Percentiles rank a stretch among this genome's conserved stretches.
phyloP scores from a whole-genome alignment of 1,140 invertebrate genomes.

The Heliconius eleuchia region DNA sequence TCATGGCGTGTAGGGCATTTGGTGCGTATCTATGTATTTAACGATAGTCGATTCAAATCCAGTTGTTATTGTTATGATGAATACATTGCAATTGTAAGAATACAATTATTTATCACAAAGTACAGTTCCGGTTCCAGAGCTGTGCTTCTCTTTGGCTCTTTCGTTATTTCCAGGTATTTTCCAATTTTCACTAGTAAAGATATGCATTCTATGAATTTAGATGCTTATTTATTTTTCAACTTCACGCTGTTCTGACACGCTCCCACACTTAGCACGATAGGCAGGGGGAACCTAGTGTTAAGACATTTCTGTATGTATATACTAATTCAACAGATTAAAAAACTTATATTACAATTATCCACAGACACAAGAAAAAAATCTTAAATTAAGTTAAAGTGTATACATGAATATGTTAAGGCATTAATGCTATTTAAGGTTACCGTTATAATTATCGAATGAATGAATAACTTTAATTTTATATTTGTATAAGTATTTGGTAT shows the following conservation, averaged over 20 bases:
- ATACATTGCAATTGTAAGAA: too few relatives aligned
- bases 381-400: not conserved
- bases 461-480: not conserved
- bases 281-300: too few relatives aligned
- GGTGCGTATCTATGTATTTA: not conserved
- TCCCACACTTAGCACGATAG: not conserved
- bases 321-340: too few relatives aligned
- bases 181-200: too few relatives aligned
- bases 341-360: too few relatives aligned
- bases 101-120: too few relatives aligned
- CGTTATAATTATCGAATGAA: conserved; percentile 2
- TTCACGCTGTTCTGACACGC: not conserved
- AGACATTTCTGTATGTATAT: not conserved
- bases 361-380: not conserved
- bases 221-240: not conserved
- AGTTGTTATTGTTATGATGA: not conserved
- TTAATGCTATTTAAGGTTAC: not conserved
- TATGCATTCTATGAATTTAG: not conserved
- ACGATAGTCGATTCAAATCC: not conserved
- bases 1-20: not conserved
- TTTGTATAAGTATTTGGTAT: not conserved
- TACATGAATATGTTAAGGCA: not conserved
- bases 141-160: too few relatives aligned
- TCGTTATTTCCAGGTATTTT: too few relatives aligned
- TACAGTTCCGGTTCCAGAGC: too few relatives aligned